phyloP scores from a whole-genome alignment of 2,113 vertebrate species.

The Dicentrarchus labrax region DNA sequence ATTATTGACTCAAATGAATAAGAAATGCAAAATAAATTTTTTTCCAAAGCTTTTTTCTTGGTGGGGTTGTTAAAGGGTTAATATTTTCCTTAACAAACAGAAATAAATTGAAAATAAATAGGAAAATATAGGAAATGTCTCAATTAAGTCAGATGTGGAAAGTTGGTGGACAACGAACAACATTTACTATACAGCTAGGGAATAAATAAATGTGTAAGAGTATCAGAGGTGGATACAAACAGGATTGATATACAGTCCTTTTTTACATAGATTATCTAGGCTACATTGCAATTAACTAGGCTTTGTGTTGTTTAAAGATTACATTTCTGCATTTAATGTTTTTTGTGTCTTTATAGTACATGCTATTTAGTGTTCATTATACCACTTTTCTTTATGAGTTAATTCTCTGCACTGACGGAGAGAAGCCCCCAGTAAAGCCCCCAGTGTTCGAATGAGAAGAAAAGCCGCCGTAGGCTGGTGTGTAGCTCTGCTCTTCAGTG shows the following conservation, averaged over 20 bases:
- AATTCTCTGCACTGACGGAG: slow-evolving; percentile 5
- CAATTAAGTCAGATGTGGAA: not conserved
- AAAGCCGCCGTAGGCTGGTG: slow-evolving; percentile 4
- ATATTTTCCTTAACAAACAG: too few relatives aligned
- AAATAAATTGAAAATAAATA: too few relatives aligned
- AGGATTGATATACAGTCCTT: not conserved
- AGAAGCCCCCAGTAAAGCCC: not conserved
- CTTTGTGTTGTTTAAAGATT: not conserved
- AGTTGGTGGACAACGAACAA: not conserved
- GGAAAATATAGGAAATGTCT: too few relatives aligned
- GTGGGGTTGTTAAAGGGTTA: too few relatives aligned
- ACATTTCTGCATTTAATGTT: not conserved
- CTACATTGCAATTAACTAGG: not conserved
- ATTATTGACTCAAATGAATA: too few relatives aligned
- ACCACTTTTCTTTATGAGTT: not conserved
- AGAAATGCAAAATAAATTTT: too few relatives aligned
- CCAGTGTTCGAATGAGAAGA: slow-evolving; percentile 22
- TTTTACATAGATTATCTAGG: not conserved
- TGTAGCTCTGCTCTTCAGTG: slow-evolving; percentile 20
- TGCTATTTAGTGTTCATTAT: slow-evolving; percentile 2
- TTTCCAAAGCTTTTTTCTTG: too few relatives aligned
- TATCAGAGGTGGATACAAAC: not conserved
- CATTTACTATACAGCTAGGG: not conserved
- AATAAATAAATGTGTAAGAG: not conserved
- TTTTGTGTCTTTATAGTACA: not conserved